Percentiles rank a stretch among this genome's conserved stretches.
Conservation (phyloP, 2,888 invertebrate species). For the Macaria notata region DNA sequence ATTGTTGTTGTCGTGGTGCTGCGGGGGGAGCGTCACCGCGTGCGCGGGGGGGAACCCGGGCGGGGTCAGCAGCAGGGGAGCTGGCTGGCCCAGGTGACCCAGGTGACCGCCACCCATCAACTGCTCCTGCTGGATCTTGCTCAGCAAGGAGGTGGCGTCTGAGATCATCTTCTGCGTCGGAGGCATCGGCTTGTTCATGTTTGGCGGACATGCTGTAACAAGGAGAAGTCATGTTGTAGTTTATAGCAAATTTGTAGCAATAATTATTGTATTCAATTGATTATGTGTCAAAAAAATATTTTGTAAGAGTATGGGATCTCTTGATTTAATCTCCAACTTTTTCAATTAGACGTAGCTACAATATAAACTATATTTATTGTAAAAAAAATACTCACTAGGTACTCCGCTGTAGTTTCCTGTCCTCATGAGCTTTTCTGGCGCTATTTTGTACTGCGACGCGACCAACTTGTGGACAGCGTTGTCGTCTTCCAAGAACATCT, state of each 20-base stretch:
- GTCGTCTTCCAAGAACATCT: slow-evolving; percentile 98
- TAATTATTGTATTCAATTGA: no score
- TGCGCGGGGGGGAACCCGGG: slow-evolving; percentile 90
- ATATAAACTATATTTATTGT: no score
- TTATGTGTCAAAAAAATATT: slow-evolving; percentile 23
- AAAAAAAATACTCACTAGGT: slow-evolving; percentile 85
- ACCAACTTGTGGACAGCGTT: slow-evolving; percentile 97
- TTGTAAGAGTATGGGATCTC: no score
- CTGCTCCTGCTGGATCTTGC: slow-evolving; percentile 88
- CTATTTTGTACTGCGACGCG: slow-evolving; percentile 98
- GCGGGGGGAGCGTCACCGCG: slow-evolving; percentile 85
- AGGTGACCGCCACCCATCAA: slow-evolving; percentile 82
- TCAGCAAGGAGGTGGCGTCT: slow-evolving; percentile 84
- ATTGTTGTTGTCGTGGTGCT: slow-evolving; percentile 82
- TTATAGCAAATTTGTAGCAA: no score
- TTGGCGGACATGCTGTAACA: slow-evolving; percentile 84
- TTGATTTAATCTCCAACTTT: no score
- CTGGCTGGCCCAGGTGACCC: slow-evolving; percentile 76
- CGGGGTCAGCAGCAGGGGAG: slow-evolving; percentile 88
- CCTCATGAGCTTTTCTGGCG: slow-evolving; percentile 98
- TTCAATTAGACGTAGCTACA: no score
- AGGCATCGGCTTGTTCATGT: slow-evolving; percentile 88
- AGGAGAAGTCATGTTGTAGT: neutral
- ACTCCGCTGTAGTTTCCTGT: slow-evolving; percentile 95
- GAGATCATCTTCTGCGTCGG: slow-evolving; percentile 90